Conservation (phyloP, 2,888 invertebrate genomes). For the Balanococcus diminutus region DNA sequence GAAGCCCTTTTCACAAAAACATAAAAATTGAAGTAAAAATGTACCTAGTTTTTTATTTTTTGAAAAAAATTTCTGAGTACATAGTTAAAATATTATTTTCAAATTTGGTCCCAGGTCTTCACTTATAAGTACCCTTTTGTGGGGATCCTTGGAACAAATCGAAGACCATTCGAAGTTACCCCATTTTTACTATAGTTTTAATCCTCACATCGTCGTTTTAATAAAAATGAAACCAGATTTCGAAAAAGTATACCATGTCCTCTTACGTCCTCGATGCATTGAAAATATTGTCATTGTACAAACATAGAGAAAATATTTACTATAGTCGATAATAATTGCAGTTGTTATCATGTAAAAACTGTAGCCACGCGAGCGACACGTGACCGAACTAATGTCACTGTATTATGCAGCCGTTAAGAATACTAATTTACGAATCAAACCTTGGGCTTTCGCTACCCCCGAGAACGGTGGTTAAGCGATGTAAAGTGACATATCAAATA, state of each 20-base stretch:
- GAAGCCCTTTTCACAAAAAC: too few relatives aligned
- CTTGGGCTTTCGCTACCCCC: background rate
- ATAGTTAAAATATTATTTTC: too few relatives aligned
- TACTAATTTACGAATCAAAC: slow-evolving; percentile 47
- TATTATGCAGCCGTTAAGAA: slow-evolving; percentile 24
- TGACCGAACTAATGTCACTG: slow-evolving; percentile 43
- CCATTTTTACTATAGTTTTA: too few relatives aligned
- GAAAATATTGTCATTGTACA: background rate
- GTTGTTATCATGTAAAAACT: slow-evolving; percentile 45
- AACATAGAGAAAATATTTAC: slow-evolving; percentile 21
- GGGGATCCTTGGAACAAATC: too few relatives aligned
- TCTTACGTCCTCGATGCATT: too few relatives aligned
- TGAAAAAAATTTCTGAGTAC: too few relatives aligned
- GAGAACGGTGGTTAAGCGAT: slow-evolving; percentile 34
- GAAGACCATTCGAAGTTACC: too few relatives aligned
- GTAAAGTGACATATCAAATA: slow-evolving; percentile 41
- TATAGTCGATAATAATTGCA: slow-evolving; percentile 41
- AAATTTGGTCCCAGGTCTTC: too few relatives aligned
- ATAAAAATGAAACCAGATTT: background rate
- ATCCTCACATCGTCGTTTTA: background rate
- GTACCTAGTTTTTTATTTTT: too few relatives aligned
- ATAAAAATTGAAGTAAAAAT: too few relatives aligned
- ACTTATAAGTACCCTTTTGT: too few relatives aligned
- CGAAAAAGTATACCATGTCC: background rate
- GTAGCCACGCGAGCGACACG: slow-evolving; percentile 23